Conservation (phyloP, 1,140 invertebrate species). For the Lasaia peninsularis region DNA sequence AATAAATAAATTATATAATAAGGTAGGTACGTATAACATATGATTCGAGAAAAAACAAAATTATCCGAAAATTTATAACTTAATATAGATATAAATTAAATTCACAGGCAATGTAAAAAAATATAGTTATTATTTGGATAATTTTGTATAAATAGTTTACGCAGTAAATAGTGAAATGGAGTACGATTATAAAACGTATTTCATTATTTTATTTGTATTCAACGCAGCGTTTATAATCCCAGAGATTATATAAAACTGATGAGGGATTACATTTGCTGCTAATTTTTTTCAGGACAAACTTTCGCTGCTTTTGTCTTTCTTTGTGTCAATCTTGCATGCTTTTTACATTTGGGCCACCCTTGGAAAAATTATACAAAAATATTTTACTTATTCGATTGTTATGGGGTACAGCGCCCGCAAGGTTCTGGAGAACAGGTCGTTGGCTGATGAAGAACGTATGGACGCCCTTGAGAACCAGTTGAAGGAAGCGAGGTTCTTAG, state of each 20-base stretch:
- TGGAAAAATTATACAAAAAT: slow-evolving; percentile 33
- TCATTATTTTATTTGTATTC: slow-evolving; percentile 2
- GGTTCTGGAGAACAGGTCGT: slow-evolving; percentile 99
- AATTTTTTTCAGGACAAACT: slow-evolving; percentile 24
- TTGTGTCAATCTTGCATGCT: slow-evolving; percentile 60
- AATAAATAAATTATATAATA: too few species aligned
- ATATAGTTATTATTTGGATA: too few species aligned
- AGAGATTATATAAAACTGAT: not conserved
- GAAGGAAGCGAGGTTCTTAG: slow-evolving; percentile 99
- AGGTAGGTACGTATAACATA: too few species aligned
- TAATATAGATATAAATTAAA: too few species aligned
- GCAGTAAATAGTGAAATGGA: not conserved
- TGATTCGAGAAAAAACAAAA: too few species aligned
- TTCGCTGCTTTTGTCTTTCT: slow-evolving; percentile 56
- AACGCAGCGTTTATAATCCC: slow-evolving; percentile 1
- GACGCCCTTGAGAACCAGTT: slow-evolving; percentile 99
- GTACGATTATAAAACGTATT: not conserved
- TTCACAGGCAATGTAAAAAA: too few species aligned
- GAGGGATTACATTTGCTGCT: not conserved
- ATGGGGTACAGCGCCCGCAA: slow-evolving; percentile 93
- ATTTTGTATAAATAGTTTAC: too few species aligned
- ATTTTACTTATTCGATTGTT: slow-evolving; percentile 46
- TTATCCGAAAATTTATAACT: too few species aligned
- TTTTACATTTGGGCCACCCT: slow-evolving; percentile 62
- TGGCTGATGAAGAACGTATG: slow-evolving; percentile 99